Conservation (phyloP, 1,140 invertebrate species). For the Pteromalus puparum region DNA sequence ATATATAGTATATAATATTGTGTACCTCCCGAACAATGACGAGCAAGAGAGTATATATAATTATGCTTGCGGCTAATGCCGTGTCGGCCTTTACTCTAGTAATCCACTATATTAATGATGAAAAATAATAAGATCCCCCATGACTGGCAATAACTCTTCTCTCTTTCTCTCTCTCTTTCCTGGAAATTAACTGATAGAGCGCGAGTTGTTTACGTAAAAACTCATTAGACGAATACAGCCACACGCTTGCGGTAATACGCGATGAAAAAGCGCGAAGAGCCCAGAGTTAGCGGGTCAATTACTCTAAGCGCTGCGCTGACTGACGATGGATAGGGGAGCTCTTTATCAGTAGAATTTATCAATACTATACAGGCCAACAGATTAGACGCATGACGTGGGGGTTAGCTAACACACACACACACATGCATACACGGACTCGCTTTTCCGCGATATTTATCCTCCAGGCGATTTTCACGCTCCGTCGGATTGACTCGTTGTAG, state of each 20-base stretch:
- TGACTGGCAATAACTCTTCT: neutral
- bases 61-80: neutral
- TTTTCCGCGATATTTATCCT: neutral
- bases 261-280: neutral
- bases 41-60: neutral
- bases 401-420: neutral
- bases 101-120: neutral
- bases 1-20: too few species aligned
- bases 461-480: neutral
- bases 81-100: neutral
- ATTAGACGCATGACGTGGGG: neutral
- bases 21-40: neutral
- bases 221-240: neutral
- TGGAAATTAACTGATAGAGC: conserved; percentile 4
- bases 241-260: neutral
- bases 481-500: neutral
- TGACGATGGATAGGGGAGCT: neutral
- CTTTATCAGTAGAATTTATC: conserved; percentile 13
- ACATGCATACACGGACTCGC: neutral
- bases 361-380: neutral
- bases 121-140: neutral
- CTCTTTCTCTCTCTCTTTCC: neutral
- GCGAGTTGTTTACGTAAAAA: conserved; percentile 2
- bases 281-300: neutral
- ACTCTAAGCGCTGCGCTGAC: neutral